Percentiles rank a stretch among this genome's conserved stretches.
Evolutionary conservation across 2,888 invertebrate species (phyloP).

Genomic region (Chelonus formosanus): DNA sequence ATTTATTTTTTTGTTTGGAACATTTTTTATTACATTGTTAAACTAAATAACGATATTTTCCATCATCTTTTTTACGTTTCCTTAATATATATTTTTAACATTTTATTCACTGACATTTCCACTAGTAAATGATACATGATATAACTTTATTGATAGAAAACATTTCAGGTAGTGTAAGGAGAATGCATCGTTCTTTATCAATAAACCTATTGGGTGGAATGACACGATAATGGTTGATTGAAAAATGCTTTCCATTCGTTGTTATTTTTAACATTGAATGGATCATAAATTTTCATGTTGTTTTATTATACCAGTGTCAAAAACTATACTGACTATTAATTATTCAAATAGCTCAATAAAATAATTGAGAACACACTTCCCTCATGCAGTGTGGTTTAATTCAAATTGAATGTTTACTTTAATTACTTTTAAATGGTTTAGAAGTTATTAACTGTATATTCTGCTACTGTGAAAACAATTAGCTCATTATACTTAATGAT

Average conservation of each 20-base stretch:
- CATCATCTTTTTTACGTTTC: too few species aligned
- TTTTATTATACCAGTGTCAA: background rate
- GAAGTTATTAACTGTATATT: too few species aligned
- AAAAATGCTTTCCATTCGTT: slow-evolving; percentile 9
- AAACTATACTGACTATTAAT: background rate
- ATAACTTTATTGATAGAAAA: slow-evolving; percentile 17
- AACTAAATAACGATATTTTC: too few species aligned
- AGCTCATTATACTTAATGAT: too few species aligned
- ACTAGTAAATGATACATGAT: slow-evolving; percentile 18
- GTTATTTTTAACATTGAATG: slow-evolving; percentile 7
- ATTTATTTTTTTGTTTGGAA: too few species aligned
- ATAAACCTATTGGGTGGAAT: slow-evolving; percentile 19
- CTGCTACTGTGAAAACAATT: too few species aligned
- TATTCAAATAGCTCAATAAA: background rate
- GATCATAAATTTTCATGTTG: slow-evolving; percentile 10
- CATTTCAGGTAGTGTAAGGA: background rate
- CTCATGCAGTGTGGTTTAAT: too few species aligned
- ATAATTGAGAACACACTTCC: too few species aligned
- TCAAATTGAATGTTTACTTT: too few species aligned
- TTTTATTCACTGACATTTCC: slow-evolving; percentile 10
- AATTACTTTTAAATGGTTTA: too few species aligned
- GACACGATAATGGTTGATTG: slow-evolving; percentile 17
- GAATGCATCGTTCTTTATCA: slow-evolving; percentile 4
- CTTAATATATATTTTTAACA: background rate
- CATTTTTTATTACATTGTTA: too few species aligned